Base-by-base conservation (phyloP, 2,113 vertebrate species). In the Rhinolophus sinicus region DNA sequence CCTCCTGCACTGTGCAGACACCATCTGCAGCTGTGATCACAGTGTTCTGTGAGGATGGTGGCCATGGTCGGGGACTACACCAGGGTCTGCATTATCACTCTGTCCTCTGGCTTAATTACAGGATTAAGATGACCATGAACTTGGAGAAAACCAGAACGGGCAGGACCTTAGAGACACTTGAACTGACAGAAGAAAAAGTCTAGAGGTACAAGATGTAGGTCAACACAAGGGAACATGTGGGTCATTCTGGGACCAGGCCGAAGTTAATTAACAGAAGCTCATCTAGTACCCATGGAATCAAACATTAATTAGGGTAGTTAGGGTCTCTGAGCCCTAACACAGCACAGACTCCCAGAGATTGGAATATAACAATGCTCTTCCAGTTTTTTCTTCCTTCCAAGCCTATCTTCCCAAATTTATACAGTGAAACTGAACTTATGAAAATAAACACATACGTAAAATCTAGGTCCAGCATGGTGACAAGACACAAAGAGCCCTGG, bases 21-120 rank as follows among this genome's bases (percentile, higher is more conserved):
- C 69, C 44, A 9, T 15, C 28, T 28, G 22, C 69, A 64, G 58
- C 84, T 38, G 28, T 24, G 67, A 38, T 70, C 77, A 30, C 9
- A 1, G 4, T 24, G 28, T 56, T n/a, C 60, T 19, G 8, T 16
- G 52, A 60, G n/a, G 52, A 47, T 1, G 22, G 15, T 18, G 54
- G 52, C 64, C 60, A 14, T 3, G 1, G 12, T 1, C 0, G 1
- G 47, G 54, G 30, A 28, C 33, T 8, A 33, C 8, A 6, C 0
- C 24, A 9, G 5, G 28, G n/a, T 58, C 44, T 56, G 58, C 28
- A 11, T 14, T 15, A n/a, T 2, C 72, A 28, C 14, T 30, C 58
- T 52, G 30, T 30, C 65, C 44, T 83, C n/a, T 67, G 72, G 82
- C 56, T 90, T 86, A 35, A 52, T 50, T 80, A 26, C 18, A 30